Conservation (phyloP, 2,888 invertebrate genomes). For the Tethea ocularis region DNA sequence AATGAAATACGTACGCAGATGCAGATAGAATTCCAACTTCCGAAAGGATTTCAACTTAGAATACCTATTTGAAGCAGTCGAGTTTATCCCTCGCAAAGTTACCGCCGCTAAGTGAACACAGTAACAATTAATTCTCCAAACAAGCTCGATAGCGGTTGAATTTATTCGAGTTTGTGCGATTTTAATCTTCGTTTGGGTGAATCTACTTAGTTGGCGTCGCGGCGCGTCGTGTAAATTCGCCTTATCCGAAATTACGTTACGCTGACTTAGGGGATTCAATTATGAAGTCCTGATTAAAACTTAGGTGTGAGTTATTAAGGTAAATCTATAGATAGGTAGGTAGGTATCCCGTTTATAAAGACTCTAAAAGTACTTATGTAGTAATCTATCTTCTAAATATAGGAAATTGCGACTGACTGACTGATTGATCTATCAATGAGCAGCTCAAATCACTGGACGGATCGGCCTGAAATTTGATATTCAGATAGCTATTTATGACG, state of each 20-base stretch:
- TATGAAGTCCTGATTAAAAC: constrained; percentile 18
- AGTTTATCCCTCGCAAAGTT: constrained; percentile 37
- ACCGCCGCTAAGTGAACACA: constrained; percentile 48
- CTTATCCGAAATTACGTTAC: constrained; percentile 12
- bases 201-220: constrained; percentile 21
- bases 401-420: too few relatives aligned
- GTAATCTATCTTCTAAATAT: not conserved
- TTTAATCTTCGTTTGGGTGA: constrained; percentile 43
- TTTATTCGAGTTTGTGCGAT: constrained; percentile 63
- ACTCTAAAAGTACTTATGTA: not conserved
- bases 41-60: constrained; percentile 23
- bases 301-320: constrained; percentile 14
- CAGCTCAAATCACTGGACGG: too few relatives aligned
- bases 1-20: not conserved
- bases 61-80: constrained; percentile 14
- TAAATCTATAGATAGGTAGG: not conserved
- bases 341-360: not conserved
- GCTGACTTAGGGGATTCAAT: constrained; percentile 18
- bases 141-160: constrained; percentile 57
- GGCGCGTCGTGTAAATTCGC: constrained; percentile 18
- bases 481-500: too few relatives aligned
- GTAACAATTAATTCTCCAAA: constrained; percentile 67
- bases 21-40: constrained; percentile 21
- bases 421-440: too few relatives aligned
- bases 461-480: too few relatives aligned